phyloP scores from a whole-genome alignment of 2,113 vertebrate species.

The Camelus dromedarius region DNA sequence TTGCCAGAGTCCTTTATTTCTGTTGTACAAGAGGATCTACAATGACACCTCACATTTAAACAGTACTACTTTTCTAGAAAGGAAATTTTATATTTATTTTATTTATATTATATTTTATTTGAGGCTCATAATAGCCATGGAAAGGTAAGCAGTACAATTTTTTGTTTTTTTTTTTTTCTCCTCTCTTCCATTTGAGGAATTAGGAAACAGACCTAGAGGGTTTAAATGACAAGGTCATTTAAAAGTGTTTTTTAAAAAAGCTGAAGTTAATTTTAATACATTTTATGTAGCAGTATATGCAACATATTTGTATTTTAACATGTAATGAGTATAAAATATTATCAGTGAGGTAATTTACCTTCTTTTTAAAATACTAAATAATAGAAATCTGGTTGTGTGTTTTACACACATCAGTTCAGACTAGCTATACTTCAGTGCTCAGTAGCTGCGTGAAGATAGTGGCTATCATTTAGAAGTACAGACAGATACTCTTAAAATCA shows the following conservation, averaged over 20 bases:
- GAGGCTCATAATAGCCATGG: background rate
- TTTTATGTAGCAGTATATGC: background rate
- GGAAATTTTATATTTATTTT: background rate
- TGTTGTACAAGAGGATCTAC: background rate
- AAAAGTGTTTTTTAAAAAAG: background rate
- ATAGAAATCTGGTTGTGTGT: background rate
- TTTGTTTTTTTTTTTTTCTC: background rate
- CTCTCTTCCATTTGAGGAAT: background rate
- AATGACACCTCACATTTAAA: background rate
- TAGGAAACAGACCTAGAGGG: constrained; percentile 50
- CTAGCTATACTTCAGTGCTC: background rate
- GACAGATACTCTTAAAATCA: constrained; percentile 23
- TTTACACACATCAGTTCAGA: background rate
- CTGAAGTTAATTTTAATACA: constrained; percentile 50
- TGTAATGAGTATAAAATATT: background rate
- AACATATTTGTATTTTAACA: background rate
- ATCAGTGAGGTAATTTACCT: background rate
- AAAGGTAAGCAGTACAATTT: background rate
- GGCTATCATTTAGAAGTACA: background rate
- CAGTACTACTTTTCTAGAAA: background rate
- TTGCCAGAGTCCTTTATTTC: background rate
- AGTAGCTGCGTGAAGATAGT: background rate
- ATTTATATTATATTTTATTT: background rate
- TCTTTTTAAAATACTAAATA: background rate
- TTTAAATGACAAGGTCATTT: constrained; percentile 51